These are phyloP conservation scores for Bombus difficillimus DNA, from an alignment of 1,140 invertebrate genomes.

Conservation along the genomic window DNA sequence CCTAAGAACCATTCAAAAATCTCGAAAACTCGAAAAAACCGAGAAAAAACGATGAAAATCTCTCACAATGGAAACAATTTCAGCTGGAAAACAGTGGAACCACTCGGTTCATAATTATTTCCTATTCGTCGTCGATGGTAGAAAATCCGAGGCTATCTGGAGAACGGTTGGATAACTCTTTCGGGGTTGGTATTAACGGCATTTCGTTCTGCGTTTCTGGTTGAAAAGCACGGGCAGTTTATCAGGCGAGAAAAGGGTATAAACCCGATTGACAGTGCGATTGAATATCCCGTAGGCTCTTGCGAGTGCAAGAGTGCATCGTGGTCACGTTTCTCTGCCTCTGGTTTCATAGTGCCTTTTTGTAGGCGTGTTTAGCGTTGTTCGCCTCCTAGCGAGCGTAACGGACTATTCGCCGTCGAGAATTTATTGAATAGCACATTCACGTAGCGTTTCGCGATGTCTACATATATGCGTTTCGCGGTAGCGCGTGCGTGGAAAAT, in stretches of 20 bases:
- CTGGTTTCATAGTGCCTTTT: neutral
- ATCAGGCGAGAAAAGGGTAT: conserved; percentile 13
- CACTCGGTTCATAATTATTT: conserved; percentile 21
- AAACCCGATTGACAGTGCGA: conserved; percentile 27
- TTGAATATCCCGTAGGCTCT: conserved; percentile 12
- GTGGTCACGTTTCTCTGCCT: neutral
- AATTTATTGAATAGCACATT: conserved; percentile 39
- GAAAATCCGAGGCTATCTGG: conserved; percentile 2
- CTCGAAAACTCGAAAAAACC: neutral
- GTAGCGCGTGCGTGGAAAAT: neutral
- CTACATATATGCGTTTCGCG: neutral
- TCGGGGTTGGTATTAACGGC: conserved; percentile 11
- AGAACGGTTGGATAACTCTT: neutral
- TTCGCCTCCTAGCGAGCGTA: conserved; percentile 14
- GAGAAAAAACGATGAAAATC: neutral
- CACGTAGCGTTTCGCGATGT: neutral
- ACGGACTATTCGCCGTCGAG: neutral
- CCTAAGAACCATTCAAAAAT: too few species aligned
- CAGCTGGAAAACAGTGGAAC: neutral
- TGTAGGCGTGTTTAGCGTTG: conserved; percentile 27
- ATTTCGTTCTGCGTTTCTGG: neutral
- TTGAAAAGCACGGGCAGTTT: conserved; percentile 11
- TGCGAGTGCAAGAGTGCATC: neutral
- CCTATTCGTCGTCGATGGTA: neutral
- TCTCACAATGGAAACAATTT: neutral